A percentile compares a stretch with the other conserved stretches of the same genome.
Evolutionary conservation across 1,140 invertebrate genomes (phyloP).

Genomic region (Nylanderia fulva): DNA sequence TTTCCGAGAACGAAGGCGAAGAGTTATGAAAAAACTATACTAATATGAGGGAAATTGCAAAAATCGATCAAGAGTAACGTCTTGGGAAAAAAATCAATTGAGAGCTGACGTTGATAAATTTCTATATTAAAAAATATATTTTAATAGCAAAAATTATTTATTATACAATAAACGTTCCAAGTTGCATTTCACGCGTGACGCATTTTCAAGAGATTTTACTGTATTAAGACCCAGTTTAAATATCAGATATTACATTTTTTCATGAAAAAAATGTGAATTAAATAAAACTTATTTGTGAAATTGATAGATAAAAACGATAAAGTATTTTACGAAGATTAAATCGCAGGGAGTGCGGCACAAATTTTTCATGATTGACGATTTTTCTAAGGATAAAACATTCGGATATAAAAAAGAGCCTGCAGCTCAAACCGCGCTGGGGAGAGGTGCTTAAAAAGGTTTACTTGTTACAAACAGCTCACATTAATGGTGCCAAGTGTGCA

Average conservation of each 20-base stretch:
- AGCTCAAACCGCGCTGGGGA: neutral
- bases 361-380: slow-evolving; percentile 41
- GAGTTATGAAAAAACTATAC: slow-evolving; percentile 47
- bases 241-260: slow-evolving; percentile 9
- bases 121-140: slow-evolving; percentile 15
- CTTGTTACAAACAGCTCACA: slow-evolving; percentile 55
- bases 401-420: slow-evolving; percentile 24
- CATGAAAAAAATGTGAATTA: neutral
- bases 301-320: neutral
- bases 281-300: neutral
- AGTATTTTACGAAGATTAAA: slow-evolving; percentile 1
- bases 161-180: neutral
- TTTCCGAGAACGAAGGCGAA: slow-evolving; percentile 5
- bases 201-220: neutral
- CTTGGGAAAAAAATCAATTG: neutral
- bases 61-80: slow-evolving; percentile 5
- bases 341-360: neutral
- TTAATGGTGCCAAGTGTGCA: slow-evolving; percentile 37
- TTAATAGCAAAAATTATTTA: slow-evolving; percentile 11
- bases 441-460: slow-evolving; percentile 41
- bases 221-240: neutral
- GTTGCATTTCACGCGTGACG: neutral
- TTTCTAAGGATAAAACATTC: slow-evolving; percentile 8
- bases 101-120: slow-evolving; percentile 4
- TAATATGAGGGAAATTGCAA: slow-evolving; percentile 47